These are phyloP conservation scores for Leptodactylus fallax DNA, from an alignment of 2,797 vertebrate species.

Conservation along the genomic window DNA sequence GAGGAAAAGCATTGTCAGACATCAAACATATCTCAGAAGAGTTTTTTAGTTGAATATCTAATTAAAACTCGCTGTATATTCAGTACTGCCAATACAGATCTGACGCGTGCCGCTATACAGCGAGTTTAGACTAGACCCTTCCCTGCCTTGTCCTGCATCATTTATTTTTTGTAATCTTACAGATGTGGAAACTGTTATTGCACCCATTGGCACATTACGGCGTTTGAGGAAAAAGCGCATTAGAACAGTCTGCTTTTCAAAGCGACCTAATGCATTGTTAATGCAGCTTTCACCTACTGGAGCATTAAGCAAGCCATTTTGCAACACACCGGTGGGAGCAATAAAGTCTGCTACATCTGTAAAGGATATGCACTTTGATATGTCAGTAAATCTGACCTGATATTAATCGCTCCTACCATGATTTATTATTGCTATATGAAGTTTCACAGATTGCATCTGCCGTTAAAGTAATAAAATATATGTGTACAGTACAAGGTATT, in stretches of 20 bases:
- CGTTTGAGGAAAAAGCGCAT: neutral
- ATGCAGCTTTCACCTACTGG: constrained; percentile 34
- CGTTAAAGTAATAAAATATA: neutral
- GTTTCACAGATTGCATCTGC: neutral
- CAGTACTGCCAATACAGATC: neutral
- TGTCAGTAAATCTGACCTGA: constrained; percentile 18
- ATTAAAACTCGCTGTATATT: neutral
- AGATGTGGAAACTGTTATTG: constrained; percentile 48
- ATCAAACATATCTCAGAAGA: constrained; percentile 6
- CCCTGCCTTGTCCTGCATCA: neutral
- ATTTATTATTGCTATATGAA: neutral
- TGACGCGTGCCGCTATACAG: neutral
- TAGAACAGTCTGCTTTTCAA: constrained; percentile 7
- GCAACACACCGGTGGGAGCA: constrained; percentile 30
- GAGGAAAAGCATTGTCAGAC: constrained; percentile 25
- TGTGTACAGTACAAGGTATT: neutral
- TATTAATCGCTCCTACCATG: constrained; percentile 1
- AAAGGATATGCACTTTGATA: constrained; percentile 48
- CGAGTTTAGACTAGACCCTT: neutral
- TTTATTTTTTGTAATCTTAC: constrained; percentile 41
- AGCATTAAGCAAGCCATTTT: constrained; percentile 39
- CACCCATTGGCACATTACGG: constrained; percentile 41
- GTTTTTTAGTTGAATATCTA: constrained; percentile 12
- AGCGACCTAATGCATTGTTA: constrained; percentile 49
- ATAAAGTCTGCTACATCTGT: constrained; percentile 50